These are phyloP conservation scores for Lutjanus campechanus DNA, from an alignment of 2,797 vertebrate genomes.

Conservation along the genomic window DNA sequence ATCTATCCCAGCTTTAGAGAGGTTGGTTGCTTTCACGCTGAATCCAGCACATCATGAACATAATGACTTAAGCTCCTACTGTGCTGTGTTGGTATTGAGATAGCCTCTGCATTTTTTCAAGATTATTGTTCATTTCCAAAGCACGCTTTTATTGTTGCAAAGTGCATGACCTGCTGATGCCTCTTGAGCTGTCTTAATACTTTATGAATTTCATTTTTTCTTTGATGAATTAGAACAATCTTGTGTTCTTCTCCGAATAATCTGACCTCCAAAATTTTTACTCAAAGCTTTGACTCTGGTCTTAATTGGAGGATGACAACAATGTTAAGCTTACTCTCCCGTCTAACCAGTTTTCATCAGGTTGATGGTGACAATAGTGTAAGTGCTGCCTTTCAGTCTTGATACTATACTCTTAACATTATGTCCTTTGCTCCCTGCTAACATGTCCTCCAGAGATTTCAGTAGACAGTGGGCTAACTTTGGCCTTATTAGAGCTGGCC, in stretches of 20 bases:
- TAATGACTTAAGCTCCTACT: not conserved
- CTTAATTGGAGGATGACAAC: not conserved
- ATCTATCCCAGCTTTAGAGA: no score
- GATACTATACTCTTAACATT: slow-evolving; percentile 11
- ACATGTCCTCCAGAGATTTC: slow-evolving; percentile 50
- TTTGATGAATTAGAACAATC: slow-evolving; percentile 20
- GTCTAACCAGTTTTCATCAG: not conserved
- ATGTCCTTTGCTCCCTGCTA: slow-evolving; percentile 20
- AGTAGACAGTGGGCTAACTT: slow-evolving; percentile 37
- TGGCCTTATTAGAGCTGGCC: slow-evolving; percentile 62
- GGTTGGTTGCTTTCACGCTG: not conserved
- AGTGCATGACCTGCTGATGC: slow-evolving; percentile 6
- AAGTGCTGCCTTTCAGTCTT: not conserved
- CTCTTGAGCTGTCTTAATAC: not conserved
- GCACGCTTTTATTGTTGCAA: not conserved
- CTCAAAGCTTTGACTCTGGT: not conserved
- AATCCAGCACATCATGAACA: not conserved
- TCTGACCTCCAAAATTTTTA: not conserved
- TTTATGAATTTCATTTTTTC: slow-evolving; percentile 11
- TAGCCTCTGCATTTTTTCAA: not conserved
- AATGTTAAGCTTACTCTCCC: not conserved
- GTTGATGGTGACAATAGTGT: slow-evolving; percentile 20
- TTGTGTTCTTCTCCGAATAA: not conserved
- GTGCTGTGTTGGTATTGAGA: not conserved
- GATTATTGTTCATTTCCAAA: not conserved